Evolutionary conservation across 2,888 invertebrate species (phyloP), one percentile per base, ranked within the genome.

Genomic region (Drosophila cognata): DNA sequence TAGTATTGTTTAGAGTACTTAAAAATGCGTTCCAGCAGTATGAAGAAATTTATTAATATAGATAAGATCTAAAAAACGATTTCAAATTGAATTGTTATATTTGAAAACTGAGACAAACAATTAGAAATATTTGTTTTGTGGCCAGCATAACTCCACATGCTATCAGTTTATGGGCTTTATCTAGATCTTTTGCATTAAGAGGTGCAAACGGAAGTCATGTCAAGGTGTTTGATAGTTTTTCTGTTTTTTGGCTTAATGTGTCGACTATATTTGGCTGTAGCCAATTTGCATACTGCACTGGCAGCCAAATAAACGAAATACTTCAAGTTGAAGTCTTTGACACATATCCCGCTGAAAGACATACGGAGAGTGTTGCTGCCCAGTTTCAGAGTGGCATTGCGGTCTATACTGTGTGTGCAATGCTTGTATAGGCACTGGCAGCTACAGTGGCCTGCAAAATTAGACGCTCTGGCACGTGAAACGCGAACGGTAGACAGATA

Each of bases 401-500:
- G 67, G 79, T 57, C 25, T 16, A 1, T 16, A 16, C 25, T 8
- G 46, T 25, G 25, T 46, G 25, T 28, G 46, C 16, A 46, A 46
- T 25, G 8, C 46, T 41, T 50, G 71, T 53, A 41, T 21, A n/a
- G 21, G n/a, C 25, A 36, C 59, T 58, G 41, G 52, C 53, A 59
- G 53, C 48, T 59, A 66, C 67, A 65, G 62, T 81, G 68, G 51
- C 60, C 56, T 51, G 66, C 57, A 71, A 75, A 85, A 79, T 66
- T 76, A 74, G 31, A 70, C 56, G 69, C 48, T 53, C 78, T 43
- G 68, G 38, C 51, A 48, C 36, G 69, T 38, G 36, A 56, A 57
- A 66, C 38, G 5, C 53, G 61, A 79, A 79, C 55, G 62, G 56
- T 67, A 89, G 89, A 91, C 89, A 91, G 89, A 89, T 89, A 89